Percentiles rank a stretch among this genome's conserved stretches.
Evolutionary conservation across 2,888 invertebrate genomes (phyloP).

Genomic region (Drosophila mercatorum): DNA sequence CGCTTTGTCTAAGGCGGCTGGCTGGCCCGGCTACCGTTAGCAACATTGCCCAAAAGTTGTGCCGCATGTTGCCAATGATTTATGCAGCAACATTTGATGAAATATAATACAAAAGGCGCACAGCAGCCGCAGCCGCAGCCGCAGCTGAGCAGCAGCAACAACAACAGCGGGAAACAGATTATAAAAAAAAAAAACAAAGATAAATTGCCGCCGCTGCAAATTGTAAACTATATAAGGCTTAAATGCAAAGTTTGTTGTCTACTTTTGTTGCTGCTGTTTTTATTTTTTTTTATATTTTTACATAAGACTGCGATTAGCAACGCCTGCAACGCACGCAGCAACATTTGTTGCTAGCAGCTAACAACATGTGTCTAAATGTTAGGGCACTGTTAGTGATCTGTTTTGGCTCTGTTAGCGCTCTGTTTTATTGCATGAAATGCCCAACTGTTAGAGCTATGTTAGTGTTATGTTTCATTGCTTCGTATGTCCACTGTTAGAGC

Average conservation of each 20-base stretch:
- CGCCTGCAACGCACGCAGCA: slow-evolving; percentile 21
- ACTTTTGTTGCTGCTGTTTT: not conserved
- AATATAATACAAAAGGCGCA: slow-evolving; percentile 75
- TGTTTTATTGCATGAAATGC: too few species aligned
- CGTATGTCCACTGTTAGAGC: too few species aligned
- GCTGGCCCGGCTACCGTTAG: slow-evolving; percentile 68
- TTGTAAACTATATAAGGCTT: slow-evolving; percentile 74
- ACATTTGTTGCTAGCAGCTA: slow-evolving; percentile 28
- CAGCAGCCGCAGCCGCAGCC: slow-evolving; percentile 41
- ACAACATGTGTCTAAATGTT: not conserved
- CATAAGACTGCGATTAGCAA: slow-evolving; percentile 53
- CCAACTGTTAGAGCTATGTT: too few species aligned
- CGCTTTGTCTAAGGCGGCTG: slow-evolving; percentile 70
- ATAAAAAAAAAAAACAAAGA: slow-evolving; percentile 58
- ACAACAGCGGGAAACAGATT: slow-evolving; percentile 29
- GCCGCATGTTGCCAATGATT: slow-evolving; percentile 67
- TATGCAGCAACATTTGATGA: slow-evolving; percentile 78
- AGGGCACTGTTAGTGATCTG: too few species aligned
- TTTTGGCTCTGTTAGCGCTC: too few species aligned
- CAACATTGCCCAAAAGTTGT: slow-evolving; percentile 54
- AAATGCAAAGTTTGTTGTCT: slow-evolving; percentile 62
- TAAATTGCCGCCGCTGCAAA: slow-evolving; percentile 71
- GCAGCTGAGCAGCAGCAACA: not conserved
- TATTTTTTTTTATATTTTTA: slow-evolving; percentile 32
- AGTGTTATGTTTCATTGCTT: too few species aligned